Evolutionary conservation across 2,113 vertebrate species (phyloP).

Genomic region (Procavia capensis): DNA sequence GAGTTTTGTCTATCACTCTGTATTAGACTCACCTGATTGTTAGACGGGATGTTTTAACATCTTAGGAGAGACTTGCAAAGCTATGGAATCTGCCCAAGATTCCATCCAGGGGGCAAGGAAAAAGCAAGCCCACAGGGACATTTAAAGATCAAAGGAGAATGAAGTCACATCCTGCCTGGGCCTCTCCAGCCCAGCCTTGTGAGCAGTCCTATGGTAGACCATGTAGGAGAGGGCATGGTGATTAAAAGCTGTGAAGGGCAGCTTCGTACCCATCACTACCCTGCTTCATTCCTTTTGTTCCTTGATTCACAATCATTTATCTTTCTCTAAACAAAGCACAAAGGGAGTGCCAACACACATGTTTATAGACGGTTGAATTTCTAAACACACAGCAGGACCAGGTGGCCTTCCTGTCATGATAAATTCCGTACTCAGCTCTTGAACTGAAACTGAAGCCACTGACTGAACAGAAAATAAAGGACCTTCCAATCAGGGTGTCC

Average conservation of each 20-base stretch:
- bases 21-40: no score
- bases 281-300: not conserved
- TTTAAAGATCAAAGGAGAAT: not conserved
- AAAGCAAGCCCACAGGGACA: not conserved
- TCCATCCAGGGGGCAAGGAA: not conserved
- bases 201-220: accelerated
- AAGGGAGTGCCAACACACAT: not conserved
- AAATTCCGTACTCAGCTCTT: not conserved
- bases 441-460: not conserved
- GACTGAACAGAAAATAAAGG: not conserved
- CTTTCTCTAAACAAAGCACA: not conserved
- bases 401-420: not conserved
- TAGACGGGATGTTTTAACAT: not conserved
- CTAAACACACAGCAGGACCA: not conserved
- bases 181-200: not conserved
- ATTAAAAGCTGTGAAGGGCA: not conserved
- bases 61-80: not conserved
- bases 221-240: not conserved
- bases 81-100: not conserved
- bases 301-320: slow-evolving; percentile 4
- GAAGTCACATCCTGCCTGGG: not conserved
- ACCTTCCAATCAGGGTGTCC: no score
- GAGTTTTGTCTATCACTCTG: not conserved
- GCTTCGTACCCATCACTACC: not conserved
- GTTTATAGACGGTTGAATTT: not conserved